Conservation (phyloP, 2,888 invertebrate species). For the Hymenopus coronatus region DNA sequence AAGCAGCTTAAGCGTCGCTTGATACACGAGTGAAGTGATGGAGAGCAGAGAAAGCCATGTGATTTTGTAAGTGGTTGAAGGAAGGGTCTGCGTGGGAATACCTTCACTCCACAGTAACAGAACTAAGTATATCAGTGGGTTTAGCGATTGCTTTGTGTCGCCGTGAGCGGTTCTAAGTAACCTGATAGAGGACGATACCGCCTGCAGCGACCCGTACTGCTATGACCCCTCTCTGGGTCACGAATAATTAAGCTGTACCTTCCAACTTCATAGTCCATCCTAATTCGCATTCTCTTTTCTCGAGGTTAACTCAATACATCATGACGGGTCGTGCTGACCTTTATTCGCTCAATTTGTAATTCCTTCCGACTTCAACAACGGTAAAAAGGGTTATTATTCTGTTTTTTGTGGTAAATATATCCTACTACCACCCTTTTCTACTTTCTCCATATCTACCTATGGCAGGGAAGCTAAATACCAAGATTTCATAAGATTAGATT, state of each 20-base stretch:
- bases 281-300: neutral
- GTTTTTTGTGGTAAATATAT: no score
- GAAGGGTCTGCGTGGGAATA: no score
- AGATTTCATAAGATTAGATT: no score
- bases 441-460: no score
- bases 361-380: neutral
- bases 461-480: no score
- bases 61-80: no score
- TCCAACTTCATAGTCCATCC: neutral
- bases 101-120: no score
- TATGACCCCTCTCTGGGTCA: neutral
- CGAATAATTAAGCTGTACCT: neutral
- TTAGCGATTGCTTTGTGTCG: neutral
- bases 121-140: neutral
- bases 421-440: no score
- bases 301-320: neutral
- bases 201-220: neutral
- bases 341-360: neutral
- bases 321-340: neutral
- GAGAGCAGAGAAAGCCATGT: no score
- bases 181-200: neutral
- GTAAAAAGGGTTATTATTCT: no score
- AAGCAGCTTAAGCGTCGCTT: no score
- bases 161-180: neutral
- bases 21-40: no score